Conservation (phyloP, 2,797 vertebrate species). For the Lerista edwardsae region DNA sequence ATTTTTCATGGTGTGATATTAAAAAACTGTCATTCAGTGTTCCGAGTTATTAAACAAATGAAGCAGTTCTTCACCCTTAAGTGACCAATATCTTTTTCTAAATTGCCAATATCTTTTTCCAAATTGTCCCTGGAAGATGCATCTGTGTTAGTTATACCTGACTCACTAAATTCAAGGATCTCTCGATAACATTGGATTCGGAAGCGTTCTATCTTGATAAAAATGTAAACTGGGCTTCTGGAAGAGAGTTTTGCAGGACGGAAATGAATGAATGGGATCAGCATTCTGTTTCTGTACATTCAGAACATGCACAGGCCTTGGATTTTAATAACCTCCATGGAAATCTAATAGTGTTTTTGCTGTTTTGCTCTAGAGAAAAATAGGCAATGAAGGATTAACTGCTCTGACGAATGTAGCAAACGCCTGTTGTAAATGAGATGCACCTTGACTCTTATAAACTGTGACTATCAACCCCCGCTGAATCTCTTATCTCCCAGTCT, state of each 20-base stretch:
- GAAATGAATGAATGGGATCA: conserved; percentile 23
- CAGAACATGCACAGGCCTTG: not conserved
- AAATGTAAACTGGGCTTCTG: conserved; percentile 33
- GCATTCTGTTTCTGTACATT: conserved; percentile 25
- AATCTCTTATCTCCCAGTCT: not conserved
- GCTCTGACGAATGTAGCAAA: conserved; percentile 2
- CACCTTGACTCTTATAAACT: not conserved
- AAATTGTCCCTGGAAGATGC: conserved; percentile 3
- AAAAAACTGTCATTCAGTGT: not conserved
- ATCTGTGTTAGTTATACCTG: conserved; percentile 12
- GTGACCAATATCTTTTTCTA: not conserved
- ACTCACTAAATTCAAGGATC: conserved; percentile 23
- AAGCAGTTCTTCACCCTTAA: conserved; percentile 7
- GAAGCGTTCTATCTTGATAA: conserved; percentile 5
- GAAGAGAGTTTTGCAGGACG: conserved; percentile 11
- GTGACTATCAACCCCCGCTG: not conserved
- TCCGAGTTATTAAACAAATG: conserved; percentile 3
- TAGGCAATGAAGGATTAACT: conserved; percentile 18
- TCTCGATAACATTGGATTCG: conserved; percentile 3
- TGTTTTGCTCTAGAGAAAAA: conserved; percentile 13
- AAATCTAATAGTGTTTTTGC: not conserved
- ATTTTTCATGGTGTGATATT: conserved; percentile 18
- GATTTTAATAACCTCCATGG: not conserved
- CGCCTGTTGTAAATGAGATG: not conserved
- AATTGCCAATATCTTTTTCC: not conserved